Conservation (phyloP, 2,113 vertebrate genomes). For the Albula goreensis region DNA sequence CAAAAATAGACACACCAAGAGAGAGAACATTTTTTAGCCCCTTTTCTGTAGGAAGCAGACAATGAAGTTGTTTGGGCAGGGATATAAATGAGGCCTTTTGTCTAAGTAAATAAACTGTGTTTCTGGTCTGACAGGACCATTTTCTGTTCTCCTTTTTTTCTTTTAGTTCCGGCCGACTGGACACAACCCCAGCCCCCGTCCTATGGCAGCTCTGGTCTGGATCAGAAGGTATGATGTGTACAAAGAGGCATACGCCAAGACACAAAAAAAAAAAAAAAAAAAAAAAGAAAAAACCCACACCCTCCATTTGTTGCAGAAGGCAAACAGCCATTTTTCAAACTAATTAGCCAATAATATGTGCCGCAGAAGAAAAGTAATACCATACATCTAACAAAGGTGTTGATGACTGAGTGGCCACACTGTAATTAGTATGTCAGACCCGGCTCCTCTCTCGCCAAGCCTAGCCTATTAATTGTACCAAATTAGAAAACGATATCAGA, state of each 20-base stretch:
- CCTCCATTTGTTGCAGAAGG: constrained; percentile 85
- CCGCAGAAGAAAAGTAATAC: constrained; percentile 77
- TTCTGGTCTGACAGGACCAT: constrained; percentile 90
- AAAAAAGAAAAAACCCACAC: constrained; percentile 69
- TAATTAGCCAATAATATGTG: constrained; percentile 99
- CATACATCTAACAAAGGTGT: constrained; percentile 98
- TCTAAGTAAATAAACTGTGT: constrained; percentile 96
- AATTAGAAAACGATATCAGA: constrained; percentile 99
- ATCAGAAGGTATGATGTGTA: constrained; percentile 85
- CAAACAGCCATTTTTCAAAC: constrained; percentile 97
- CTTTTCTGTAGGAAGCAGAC: constrained; percentile 80
- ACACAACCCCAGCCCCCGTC: constrained; percentile 63
- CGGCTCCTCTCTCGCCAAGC: constrained; percentile 87
- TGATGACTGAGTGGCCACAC: constrained; percentile 99
- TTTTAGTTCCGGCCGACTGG: constrained; percentile 89
- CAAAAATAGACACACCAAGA: constrained; percentile 75
- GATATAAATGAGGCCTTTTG: constrained; percentile 95
- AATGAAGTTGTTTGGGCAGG: constrained; percentile 93
- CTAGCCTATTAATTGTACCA: constrained; percentile 98
- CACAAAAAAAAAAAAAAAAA: constrained; percentile 51
- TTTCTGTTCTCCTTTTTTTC: constrained; percentile 81
- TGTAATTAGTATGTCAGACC: constrained; percentile 98
- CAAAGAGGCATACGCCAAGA: constrained; percentile 80
- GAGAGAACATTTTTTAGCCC: constrained; percentile 73
- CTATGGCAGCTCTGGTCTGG: constrained; percentile 71